phyloP scores from a whole-genome alignment of 1,140 invertebrate species.

The Hyposmocoma kahamanoa region DNA sequence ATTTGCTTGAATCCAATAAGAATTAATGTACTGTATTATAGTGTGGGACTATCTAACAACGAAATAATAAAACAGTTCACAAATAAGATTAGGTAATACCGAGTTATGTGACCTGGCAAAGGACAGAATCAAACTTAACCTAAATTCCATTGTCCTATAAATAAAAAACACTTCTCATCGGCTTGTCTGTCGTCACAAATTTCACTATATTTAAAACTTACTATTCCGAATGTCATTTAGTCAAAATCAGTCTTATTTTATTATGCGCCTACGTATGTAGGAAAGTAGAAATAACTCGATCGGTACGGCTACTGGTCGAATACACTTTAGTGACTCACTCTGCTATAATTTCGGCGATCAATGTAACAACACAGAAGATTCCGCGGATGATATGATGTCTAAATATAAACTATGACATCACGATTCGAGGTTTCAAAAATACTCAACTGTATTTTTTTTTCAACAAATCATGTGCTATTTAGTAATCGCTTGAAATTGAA shows the following conservation, averaged over 20 bases:
- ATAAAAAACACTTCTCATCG: slow-evolving; percentile 6
- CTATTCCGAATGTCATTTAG: slow-evolving; percentile 49
- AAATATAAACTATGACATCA: slow-evolving; percentile 27
- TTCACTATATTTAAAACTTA: slow-evolving; percentile 37
- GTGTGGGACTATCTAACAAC: too few species aligned
- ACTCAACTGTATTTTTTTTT: neutral
- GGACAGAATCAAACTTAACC: slow-evolving; percentile 28
- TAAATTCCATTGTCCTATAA: slow-evolving; percentile 25
- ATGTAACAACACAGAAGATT: slow-evolving; percentile 30
- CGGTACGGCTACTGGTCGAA: slow-evolving; percentile 30
- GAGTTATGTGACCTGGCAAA: too few species aligned
- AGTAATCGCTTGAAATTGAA: too few species aligned
- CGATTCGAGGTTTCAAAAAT: slow-evolving; percentile 13
- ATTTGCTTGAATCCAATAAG: too few species aligned
- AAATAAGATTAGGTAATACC: too few species aligned
- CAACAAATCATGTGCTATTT: neutral
- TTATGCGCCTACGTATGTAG: slow-evolving; percentile 47
- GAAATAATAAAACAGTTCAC: too few species aligned
- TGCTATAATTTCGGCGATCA: slow-evolving; percentile 42
- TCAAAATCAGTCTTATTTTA: slow-evolving; percentile 63
- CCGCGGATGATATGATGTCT: slow-evolving; percentile 18
- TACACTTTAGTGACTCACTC: slow-evolving; percentile 47
- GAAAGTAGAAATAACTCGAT: slow-evolving; percentile 40
- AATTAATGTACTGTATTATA: too few species aligned
- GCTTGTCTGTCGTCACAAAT: neutral